Conservation (phyloP, 2,113 vertebrate species). For the Brachirus orientalis region DNA sequence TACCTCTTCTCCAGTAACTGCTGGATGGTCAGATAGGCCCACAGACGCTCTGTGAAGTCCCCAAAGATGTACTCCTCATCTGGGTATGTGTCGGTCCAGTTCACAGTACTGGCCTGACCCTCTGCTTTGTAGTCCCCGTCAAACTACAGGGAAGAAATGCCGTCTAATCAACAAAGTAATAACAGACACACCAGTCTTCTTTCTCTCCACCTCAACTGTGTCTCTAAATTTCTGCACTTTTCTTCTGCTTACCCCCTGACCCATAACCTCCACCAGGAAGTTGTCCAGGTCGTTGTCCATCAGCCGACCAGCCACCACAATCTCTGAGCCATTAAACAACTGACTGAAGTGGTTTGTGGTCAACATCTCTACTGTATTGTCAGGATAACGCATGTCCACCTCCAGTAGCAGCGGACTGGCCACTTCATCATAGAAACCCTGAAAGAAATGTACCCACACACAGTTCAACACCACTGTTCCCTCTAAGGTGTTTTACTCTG, state of each 20-base stretch:
- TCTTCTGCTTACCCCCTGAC: slow-evolving; percentile 84
- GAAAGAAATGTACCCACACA: slow-evolving; percentile 2
- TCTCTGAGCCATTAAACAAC: slow-evolving; percentile 89
- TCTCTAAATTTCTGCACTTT: slow-evolving; percentile 41
- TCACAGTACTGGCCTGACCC: slow-evolving; percentile 56
- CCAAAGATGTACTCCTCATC: slow-evolving; percentile 86
- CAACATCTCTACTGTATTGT: slow-evolving; percentile 77
- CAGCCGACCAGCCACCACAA: slow-evolving; percentile 88
- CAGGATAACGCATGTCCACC: slow-evolving; percentile 86
- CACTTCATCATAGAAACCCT: slow-evolving; percentile 91
- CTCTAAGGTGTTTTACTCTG: no score
- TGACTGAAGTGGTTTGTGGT: slow-evolving; percentile 84
- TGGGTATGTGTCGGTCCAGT: slow-evolving; percentile 77
- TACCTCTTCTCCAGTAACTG: slow-evolving; percentile 85
- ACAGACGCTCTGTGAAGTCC: slow-evolving; percentile 85
- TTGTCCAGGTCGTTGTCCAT: slow-evolving; percentile 77
- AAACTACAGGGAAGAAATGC: slow-evolving; percentile 26
- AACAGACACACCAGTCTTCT: no score
- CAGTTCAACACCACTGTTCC: slow-evolving; percentile 13
- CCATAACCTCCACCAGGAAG: slow-evolving; percentile 83
- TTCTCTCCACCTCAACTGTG: background rate
- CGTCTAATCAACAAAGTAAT: background rate
- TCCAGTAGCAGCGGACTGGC: slow-evolving; percentile 85
- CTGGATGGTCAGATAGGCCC: slow-evolving; percentile 89
- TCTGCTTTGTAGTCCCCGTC: slow-evolving; percentile 61